Percentiles rank a stretch among this genome's conserved stretches.
These are phyloP conservation scores for Phataginus tricuspis DNA, from an alignment of 2,797 vertebrate species.

Conservation along the genomic window DNA sequence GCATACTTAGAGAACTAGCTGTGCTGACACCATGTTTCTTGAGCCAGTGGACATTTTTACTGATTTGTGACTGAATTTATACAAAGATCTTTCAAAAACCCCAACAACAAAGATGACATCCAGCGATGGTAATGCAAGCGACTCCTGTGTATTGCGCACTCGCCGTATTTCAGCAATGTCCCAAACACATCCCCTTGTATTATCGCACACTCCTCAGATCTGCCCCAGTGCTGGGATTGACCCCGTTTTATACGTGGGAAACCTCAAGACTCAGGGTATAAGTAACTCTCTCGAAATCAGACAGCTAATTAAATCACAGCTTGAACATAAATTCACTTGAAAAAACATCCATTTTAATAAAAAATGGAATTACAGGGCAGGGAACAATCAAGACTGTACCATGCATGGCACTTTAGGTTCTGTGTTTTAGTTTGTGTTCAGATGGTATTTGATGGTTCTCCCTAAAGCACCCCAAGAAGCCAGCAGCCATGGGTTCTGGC, in stretches of 20 bases:
- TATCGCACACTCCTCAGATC: not conserved
- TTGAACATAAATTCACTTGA: not conserved
- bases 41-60: not conserved
- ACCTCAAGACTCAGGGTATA: not conserved
- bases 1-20: not conserved
- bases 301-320: not conserved
- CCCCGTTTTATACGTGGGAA: not conserved
- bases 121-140: not conserved
- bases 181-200: fast-evolving
- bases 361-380: not conserved
- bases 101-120: not conserved
- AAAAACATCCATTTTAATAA: not conserved
- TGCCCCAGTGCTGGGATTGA: not conserved
- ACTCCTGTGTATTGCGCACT: not conserved
- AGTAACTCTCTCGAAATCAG: not conserved
- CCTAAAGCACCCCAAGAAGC: not conserved
- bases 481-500: not conserved
- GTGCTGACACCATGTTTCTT: not conserved
- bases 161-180: not conserved
- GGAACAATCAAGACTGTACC: not conserved
- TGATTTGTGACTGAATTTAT: not conserved
- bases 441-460: not conserved
- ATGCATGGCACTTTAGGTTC: fast-evolving
- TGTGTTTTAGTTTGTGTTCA: not conserved
- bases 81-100: not conserved